Evolutionary conservation across 1,140 invertebrate species (phyloP), one percentile per base, ranked within the genome.

Genomic region (Ceratoteleas bidentatus): DNA sequence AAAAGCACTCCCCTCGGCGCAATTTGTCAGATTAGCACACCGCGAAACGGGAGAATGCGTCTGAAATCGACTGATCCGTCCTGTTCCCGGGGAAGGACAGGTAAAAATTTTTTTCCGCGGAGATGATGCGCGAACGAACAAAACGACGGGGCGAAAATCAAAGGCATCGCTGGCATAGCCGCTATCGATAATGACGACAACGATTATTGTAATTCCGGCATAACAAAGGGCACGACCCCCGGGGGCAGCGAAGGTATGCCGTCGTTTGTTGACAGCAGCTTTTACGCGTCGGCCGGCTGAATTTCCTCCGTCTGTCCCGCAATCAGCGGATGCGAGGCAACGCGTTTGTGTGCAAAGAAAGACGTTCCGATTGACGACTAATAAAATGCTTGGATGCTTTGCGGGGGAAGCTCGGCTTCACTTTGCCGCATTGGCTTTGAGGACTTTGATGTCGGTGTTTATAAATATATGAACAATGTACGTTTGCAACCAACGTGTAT

Each of bases 121-220:
- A 24, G 54, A 43, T 5, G 32, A 58, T 6, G 36, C 7, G 54
- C n/a, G n/a, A n/a, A n/a, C 64, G n/a, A 32, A 56, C 40, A 16
- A 40, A 70, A 60, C 24, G 61, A 43, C 43, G 10, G 43, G 4
- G 13, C 11, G 60, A 36, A 84, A 90, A 88, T 88, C 88, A 89
- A 90, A 90, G 87, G 88, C 89, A 90, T 90, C 87, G 87, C 74
- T 85, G 60, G 86, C 87, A 90, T 90, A 88, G 84, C 87, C 76
- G 74, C 84, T 86, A 84, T 87, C 86, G 87, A 87, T 87, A 90
- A 90, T 89, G 87, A 90, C 84, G 84, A 88, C 86, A 88, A 88
- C 88, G 89, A 90, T 83, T 75, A 77, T 90, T 90, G 89, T 90
- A 88, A 91, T 91, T 89, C 87, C 83, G 80, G 40, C 58, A 79